Base-by-base conservation (phyloP, 1,140 invertebrate genomes). In the Drosophila lowei region DNA sequence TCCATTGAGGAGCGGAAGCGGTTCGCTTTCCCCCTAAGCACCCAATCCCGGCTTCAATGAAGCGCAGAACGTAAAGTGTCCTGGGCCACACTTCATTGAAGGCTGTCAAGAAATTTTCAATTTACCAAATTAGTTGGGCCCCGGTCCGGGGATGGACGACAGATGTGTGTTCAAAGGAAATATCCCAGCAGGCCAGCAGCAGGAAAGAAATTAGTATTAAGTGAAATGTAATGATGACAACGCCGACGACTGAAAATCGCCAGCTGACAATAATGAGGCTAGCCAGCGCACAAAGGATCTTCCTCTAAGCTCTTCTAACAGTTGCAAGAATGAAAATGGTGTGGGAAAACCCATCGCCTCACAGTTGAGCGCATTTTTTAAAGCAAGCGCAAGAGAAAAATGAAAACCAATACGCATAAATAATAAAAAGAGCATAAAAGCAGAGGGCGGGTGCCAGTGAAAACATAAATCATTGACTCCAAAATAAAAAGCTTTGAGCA, bases 401-500 rank as follows among this genome's bases (percentile, higher is more conserved):
- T 57, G 68, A 58, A 80, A 81, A 85, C 67, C 80, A 80, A 85
- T 86, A 85, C 64, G 59, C 57, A 77, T 79, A 79, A 84, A 73
- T 67, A 81, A 73, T 55, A 56, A 71, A 65, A 72, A 59, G 53
- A 59, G 66, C 74, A 75, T 75, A 72, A 71, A 79, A 48, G 49
- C 55, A 57, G 63, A 44, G 67, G 42, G 55, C 25, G 61, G 38
- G 64, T 53, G 54, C 80, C 72, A 85, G 73, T 78, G 68, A 60
- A 76, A 77, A 75, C 81, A 85, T 85, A 85, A 85, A 85, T 85
- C 81, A 85, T 85, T 78, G 77, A 68, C 77, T 67, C 73, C 56
- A 77, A 85, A 85, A 88, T 81, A 83, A 88, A 85, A 86, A 85
- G 83, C 81, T 81, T 65, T 77, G 81, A 74, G 81, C 81, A 85